phyloP scores from a whole-genome alignment of 2,888 invertebrate species.

The Stegana nigrithorax region DNA sequence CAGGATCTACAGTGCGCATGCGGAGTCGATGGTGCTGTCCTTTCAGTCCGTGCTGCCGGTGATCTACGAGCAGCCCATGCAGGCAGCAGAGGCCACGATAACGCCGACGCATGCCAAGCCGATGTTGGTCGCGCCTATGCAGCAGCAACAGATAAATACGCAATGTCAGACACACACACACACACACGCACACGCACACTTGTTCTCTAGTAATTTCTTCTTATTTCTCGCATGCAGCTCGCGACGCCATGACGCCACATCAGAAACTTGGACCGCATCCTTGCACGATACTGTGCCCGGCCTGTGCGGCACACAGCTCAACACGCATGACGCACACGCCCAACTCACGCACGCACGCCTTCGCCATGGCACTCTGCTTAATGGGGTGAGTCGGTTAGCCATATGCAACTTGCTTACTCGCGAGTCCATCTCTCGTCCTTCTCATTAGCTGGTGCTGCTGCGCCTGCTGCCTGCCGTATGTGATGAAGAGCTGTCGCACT shows the following conservation, averaged over 20 bases:
- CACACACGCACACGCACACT: constrained; percentile 14
- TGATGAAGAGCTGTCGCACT: constrained; percentile 66
- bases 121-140: neutral
- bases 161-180: constrained; percentile 19
- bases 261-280: constrained; percentile 56
- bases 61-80: constrained; percentile 24
- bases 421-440: neutral
- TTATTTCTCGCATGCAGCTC: neutral
- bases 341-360: constrained; percentile 60
- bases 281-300: constrained; percentile 58
- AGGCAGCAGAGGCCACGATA: constrained; percentile 14
- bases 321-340: constrained; percentile 63
- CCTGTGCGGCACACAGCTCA: constrained; percentile 58
- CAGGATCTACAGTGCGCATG: no score
- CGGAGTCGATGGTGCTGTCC: no score
- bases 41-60: neutral
- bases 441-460: constrained; percentile 63
- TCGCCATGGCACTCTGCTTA: constrained; percentile 59
- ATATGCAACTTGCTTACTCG: neutral
- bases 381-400: constrained; percentile 55
- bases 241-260: no score
- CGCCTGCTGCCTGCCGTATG: constrained; percentile 64
- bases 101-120: neutral
- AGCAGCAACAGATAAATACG: neutral
- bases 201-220: neutral